Conservation (phyloP, 2,797 vertebrate genomes). For the Liparis tanakae region DNA sequence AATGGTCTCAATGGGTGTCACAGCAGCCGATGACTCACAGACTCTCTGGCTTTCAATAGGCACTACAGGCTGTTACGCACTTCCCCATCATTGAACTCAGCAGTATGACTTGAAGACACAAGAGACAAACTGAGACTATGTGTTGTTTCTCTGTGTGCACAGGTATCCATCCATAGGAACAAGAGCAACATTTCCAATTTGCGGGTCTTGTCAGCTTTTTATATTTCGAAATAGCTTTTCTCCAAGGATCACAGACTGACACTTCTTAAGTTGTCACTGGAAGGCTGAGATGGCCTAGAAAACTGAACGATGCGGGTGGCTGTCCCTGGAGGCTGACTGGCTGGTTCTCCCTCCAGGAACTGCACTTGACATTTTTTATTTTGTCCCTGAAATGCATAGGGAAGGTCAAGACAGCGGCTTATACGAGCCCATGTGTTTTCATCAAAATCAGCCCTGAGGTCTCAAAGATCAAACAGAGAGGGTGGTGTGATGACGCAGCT, state of each 20-base stretch:
- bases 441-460: neutral
- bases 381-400: slow-evolving; percentile 39
- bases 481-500: neutral
- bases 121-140: neutral
- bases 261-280: slow-evolving; percentile 63
- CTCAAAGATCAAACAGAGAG: neutral
- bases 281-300: slow-evolving; percentile 74
- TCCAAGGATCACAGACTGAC: slow-evolving; percentile 53
- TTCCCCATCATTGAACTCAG: slow-evolving; percentile 1
- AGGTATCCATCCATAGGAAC: neutral
- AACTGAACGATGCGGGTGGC: slow-evolving; percentile 47
- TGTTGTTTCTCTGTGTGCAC: neutral
- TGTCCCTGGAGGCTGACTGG: slow-evolving; percentile 48
- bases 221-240: slow-evolving; percentile 53
- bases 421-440: neutral
- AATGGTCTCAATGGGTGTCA: neutral
- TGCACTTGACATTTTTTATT: slow-evolving; percentile 52
- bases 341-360: slow-evolving; percentile 55
- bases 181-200: neutral
- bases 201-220: slow-evolving; percentile 14
- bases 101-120: neutral
- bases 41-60: neutral
- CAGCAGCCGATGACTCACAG: neutral
- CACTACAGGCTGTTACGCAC: neutral
- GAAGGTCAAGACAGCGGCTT: slow-evolving; percentile 14